Percentiles rank a stretch among this genome's conserved stretches.
phyloP scores from a whole-genome alignment of 2,797 vertebrate species.

The Pelobates cultripes region DNA sequence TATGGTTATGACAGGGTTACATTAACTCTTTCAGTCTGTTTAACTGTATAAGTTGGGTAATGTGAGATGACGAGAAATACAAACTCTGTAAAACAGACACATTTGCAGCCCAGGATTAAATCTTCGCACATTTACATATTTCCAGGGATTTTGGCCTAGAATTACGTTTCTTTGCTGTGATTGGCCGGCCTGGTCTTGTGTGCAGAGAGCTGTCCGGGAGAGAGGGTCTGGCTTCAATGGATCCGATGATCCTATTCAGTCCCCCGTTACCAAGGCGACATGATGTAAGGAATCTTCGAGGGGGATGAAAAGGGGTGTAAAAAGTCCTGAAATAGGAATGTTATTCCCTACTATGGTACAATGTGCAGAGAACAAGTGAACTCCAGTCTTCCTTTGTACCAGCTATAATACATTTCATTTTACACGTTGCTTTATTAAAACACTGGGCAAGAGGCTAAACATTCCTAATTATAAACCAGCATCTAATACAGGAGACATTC shows the following conservation, averaged over 20 bases:
- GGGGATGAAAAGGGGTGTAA: conserved; percentile 9
- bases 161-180: not conserved
- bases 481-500: too few relatives aligned
- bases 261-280: conserved; percentile 27
- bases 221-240: conserved; percentile 27
- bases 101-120: too few relatives aligned
- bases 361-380: not conserved
- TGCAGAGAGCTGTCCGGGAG: conserved; percentile 24
- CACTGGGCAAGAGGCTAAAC: too few relatives aligned
- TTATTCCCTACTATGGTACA: not conserved
- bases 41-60: too few relatives aligned
- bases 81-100: too few relatives aligned
- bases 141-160: not conserved
- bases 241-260: conserved; percentile 5
- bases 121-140: not conserved
- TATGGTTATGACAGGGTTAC: too few relatives aligned
- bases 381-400: not conserved
- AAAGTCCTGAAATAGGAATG: not conserved
- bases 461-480: too few relatives aligned
- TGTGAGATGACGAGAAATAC: too few relatives aligned
- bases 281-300: not conserved
- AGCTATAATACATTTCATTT: conserved; percentile 2
- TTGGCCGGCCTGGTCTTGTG: conserved; percentile 7
- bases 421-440: conserved; percentile 15
- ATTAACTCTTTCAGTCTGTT: too few relatives aligned